Conservation (phyloP, 2,113 vertebrate species). For the Oryctolagus cuniculus region mOryCun1.1 NC_091438.1:113512501-113513000, state of each 20-base stretch:
- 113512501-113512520: neutral
- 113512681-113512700: constrained; percentile 5
- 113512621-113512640: neutral
- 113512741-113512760: neutral
- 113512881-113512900: neutral
- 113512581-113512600: neutral
- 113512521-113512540: neutral
- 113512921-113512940: constrained; percentile 33
- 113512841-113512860: neutral
- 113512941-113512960: neutral
- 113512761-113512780: neutral
- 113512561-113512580: neutral
- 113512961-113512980: neutral
- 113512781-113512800: neutral
- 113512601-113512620: constrained; percentile 1
- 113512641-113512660: neutral
- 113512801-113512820: neutral
- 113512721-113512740: neutral
- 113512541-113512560: neutral
- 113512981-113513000: neutral
- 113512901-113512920: neutral
- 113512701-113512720: neutral
- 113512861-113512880: neutral
- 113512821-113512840: neutral
- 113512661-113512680: neutral